Percentiles rank a stretch among this genome's conserved stretches.
Conservation (phyloP, 2,113 vertebrate species). For the Podarcis cretensis region DNA sequence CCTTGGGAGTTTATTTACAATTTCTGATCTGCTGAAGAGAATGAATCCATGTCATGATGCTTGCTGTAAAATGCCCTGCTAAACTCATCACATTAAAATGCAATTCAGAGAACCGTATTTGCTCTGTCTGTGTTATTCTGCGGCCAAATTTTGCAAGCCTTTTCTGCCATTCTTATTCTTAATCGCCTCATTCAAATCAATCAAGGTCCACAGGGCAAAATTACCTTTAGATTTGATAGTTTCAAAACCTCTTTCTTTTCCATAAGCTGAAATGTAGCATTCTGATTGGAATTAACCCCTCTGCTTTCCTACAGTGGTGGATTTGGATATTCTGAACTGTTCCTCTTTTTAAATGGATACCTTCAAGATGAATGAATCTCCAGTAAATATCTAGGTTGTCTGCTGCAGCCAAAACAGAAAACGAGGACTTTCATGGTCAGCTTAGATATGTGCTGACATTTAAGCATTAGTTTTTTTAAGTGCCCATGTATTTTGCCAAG, state of each 20-base stretch:
- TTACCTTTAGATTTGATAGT: background rate
- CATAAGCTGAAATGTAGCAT: background rate
- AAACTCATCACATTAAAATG: slow-evolving; percentile 36
- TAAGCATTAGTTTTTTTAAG: too few species aligned
- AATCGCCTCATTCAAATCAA: slow-evolving; percentile 8
- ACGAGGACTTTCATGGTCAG: background rate
- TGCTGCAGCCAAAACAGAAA: background rate
- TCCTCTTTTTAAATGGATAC: background rate
- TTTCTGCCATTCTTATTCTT: background rate
- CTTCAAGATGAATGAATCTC: background rate
- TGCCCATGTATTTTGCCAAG: too few species aligned
- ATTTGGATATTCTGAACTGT: too few species aligned
- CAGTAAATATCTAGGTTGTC: background rate
- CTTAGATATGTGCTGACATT: background rate
- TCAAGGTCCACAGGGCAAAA: background rate
- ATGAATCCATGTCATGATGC: slow-evolving; percentile 12
- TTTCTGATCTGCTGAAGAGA: slow-evolving; percentile 44
- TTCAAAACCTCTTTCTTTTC: accelerated
- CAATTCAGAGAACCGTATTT: background rate
- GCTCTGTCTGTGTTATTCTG: slow-evolving; percentile 13
- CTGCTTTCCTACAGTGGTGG: too few species aligned
- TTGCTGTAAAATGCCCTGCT: slow-evolving; percentile 10
- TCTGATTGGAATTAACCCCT: background rate
- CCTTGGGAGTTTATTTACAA: slow-evolving; percentile 61
- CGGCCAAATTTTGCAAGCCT: background rate